Percentiles rank a stretch among this genome's conserved stretches.
Evolutionary conservation across 2,888 invertebrate genomes (phyloP).

Genomic region (Acholoe squamosa): DNA sequence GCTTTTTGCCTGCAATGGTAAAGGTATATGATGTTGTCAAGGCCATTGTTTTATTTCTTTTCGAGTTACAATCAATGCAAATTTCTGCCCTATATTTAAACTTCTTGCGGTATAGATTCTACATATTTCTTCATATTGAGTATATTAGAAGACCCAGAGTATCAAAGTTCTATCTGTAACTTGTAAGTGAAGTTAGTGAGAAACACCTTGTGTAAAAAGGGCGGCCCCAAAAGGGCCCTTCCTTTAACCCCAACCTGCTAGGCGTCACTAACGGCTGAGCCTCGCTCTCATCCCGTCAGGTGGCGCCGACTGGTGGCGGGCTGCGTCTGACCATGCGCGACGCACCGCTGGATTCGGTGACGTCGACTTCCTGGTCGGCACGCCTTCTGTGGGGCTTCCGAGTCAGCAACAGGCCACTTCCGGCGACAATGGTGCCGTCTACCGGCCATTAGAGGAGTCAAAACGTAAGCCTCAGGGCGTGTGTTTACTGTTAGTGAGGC

Average conservation of each 20-base stretch:
- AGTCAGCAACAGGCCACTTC: constrained; percentile 66
- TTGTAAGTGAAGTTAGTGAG: too few relatives aligned
- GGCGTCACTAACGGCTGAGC: background rate
- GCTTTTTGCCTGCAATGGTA: too few relatives aligned
- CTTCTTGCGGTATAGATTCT: too few relatives aligned
- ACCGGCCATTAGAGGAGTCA: constrained; percentile 52
- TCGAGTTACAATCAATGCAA: too few relatives aligned
- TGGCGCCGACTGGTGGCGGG: constrained; percentile 77
- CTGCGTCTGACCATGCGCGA: constrained; percentile 74
- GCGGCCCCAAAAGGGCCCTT: too few relatives aligned
- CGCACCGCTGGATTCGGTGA: constrained; percentile 67
- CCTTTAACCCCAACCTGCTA: background rate
- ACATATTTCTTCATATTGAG: too few relatives aligned
- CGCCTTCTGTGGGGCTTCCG: constrained; percentile 53
- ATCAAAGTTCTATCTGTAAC: too few relatives aligned
- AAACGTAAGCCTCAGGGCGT: constrained; percentile 44
- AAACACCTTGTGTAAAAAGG: too few relatives aligned
- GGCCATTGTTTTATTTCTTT: too few relatives aligned
- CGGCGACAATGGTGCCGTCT: constrained; percentile 65
- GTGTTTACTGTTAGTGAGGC: background rate
- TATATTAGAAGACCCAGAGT: too few relatives aligned
- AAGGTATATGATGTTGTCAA: too few relatives aligned
- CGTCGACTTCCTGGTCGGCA: constrained; percentile 45
- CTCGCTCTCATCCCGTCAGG: constrained; percentile 69
- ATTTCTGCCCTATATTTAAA: too few relatives aligned